Percentiles rank a stretch among this genome's conserved stretches.
These are phyloP conservation scores for Spisula solida DNA, from an alignment of 2,888 invertebrate genomes.

Conservation along the genomic window DNA sequence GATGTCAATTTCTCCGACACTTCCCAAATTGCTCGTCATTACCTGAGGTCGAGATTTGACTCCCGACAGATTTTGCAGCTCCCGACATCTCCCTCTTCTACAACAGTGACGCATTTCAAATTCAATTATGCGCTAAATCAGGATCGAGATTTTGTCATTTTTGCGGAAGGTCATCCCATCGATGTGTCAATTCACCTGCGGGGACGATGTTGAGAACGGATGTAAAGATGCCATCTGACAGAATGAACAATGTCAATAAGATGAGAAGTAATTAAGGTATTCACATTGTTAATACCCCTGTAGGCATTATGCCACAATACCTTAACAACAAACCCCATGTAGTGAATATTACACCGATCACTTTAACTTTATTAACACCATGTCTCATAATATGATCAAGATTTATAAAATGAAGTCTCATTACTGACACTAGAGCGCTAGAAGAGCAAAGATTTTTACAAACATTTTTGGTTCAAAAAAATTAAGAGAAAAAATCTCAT, in stretches of 20 bases:
- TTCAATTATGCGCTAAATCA: slow-evolving; percentile 58
- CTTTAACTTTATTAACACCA: slow-evolving; percentile 6
- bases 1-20: slow-evolving; percentile 67
- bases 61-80: slow-evolving; percentile 54
- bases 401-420: neutral
- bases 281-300: slow-evolving; percentile 31
- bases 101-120: slow-evolving; percentile 48
- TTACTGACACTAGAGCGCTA: neutral
- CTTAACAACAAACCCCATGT: neutral
- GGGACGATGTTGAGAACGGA: slow-evolving; percentile 48
- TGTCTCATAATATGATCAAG: neutral
- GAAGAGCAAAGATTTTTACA: neutral
- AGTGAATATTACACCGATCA: slow-evolving; percentile 6
- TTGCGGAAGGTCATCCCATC: slow-evolving; percentile 47
- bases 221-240: slow-evolving; percentile 67
- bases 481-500: neutral
- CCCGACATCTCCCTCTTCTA: slow-evolving; percentile 32
- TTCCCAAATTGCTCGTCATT: slow-evolving; percentile 69
- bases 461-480: neutral
- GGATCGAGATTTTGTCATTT: slow-evolving; percentile 61
- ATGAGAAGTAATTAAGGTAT: slow-evolving; percentile 66
- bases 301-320: neutral
- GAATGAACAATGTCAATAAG: slow-evolving; percentile 67
- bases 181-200: slow-evolving; percentile 60
- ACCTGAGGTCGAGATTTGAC: slow-evolving; percentile 60